Evolutionary conservation across 2,797 vertebrate species (phyloP), one percentile per base, ranked within the genome.

Genomic region (Diplodus sargus): DNA sequence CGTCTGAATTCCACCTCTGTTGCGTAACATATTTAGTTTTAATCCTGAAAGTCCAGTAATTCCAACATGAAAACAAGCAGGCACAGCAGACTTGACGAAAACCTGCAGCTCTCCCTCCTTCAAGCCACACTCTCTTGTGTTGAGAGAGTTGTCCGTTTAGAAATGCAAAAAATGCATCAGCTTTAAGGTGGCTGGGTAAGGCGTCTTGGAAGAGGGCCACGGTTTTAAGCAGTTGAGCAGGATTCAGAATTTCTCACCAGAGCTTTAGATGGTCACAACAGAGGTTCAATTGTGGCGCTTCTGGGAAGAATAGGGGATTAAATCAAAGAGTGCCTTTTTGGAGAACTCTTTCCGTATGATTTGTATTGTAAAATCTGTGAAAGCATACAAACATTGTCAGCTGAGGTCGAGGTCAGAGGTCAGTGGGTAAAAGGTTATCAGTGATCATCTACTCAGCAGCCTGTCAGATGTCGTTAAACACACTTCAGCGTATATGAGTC

Each of bases 221-320:
- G 18, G 17, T 82, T 58, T 23, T 84, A 90, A 86, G 85, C 63
- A 80, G 22, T 78, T 90, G 47, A 86, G 80, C 65, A 51, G 82
- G 81, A 86, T 87, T 89, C 81, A 72, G 87, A 88, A 87, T 87
- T 83, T 64, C 30, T 63, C 51, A 58, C 69, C 52, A n/a, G 14
- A 81, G 91, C 70, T 90, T 91, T 89, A 63, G 71, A 63, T 54
- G 82, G 79, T 89, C 91, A 89, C 82, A 90, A 91, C 86, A 93
- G 82, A 89, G 85, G 74, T 83, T 73, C 58, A 67, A 86, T 92
- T 91, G 88, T 91, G 59, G 73, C 5, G 9, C 16, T 58, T 78
- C 78, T 79, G 52, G 79, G 84, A 84, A 78, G 78, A 81, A 79
- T 51, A 42, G 70, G 52, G 76, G 74, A 86, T 87, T 88, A 85